Evolutionary conservation across 2,888 invertebrate genomes (phyloP), one percentile per base, ranked within the genome.

Genomic region (Bellardia pandia): DNA sequence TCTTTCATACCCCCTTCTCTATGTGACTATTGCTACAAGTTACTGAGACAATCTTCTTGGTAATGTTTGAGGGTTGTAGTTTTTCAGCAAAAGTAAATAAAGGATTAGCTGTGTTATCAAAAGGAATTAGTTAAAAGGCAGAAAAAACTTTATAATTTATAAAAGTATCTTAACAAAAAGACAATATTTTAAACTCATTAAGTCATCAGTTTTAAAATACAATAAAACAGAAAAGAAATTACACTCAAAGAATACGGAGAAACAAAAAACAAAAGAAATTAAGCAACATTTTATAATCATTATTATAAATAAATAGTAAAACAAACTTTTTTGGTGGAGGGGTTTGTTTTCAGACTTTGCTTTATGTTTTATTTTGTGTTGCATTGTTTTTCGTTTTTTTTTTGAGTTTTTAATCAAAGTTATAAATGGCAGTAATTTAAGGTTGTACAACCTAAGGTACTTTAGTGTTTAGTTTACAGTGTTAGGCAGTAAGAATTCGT

Each of bases 151-250:
- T 86, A 79, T 76, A 83, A 86, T 75, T 86, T 83, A 76, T 71
- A 76, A 80, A 84, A 72, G 76, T 79, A 60, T 76, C 66, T 48
- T 48, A 75, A 68, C 68, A 78, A 82, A 68, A 66, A 66, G 64
- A 66, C 76, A 76, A 86, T 80, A 80, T 80, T 77, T 76, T 76
- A 72, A 83, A 84, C 80, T 84, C 83, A 86, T 86, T 86, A 83
- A 79, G 80, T 68, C 68, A 53, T 72, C 66, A 72, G 86, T 62
- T 84, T 80, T 14, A 58, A 66, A 77, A 66, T 30, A 60, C 11
- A 58, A 53, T 14, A 58, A 66, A 77, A 66, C 30, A 60, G 13
- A 58, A 53, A 23, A 71, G 48, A 64, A 66, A 40, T n/a, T 16
- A 9, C 23, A 30, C 8, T 2, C 11, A 37, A 11, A 13, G 16